Conservation (phyloP, 2,797 vertebrate species). For the Takifugu rubripes region DNA sequence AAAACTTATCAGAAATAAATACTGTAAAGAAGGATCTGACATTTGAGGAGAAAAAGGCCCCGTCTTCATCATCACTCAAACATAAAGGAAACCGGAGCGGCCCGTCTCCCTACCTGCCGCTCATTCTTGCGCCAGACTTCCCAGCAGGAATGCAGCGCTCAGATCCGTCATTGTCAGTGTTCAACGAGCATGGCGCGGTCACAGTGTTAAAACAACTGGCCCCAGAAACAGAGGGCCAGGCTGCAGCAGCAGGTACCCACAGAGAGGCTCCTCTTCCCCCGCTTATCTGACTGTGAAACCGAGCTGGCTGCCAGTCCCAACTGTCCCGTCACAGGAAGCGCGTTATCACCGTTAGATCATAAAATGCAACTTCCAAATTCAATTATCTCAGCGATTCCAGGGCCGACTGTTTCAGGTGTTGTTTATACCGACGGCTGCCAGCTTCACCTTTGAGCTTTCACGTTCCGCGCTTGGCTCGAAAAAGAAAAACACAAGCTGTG, state of each 20-base stretch:
- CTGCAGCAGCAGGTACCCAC: conserved; percentile 67
- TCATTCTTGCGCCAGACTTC: conserved; percentile 65
- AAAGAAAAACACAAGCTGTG: conserved; percentile 15
- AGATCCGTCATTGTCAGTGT: conserved; percentile 75
- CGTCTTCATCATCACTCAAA: conserved; percentile 2
- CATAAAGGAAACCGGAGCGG: conserved; percentile 42
- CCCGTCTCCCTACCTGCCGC: conserved; percentile 57
- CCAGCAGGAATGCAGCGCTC: conserved; percentile 69
- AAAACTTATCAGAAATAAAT: conserved; percentile 7
- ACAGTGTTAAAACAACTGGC: conserved; percentile 66
- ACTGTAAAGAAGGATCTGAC: conserved; percentile 4
- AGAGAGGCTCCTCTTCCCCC: conserved; percentile 52
- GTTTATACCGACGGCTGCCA: conserved; percentile 6
- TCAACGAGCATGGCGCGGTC: conserved; percentile 65
- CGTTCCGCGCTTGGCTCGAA: conserved; percentile 12
- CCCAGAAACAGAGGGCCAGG: conserved; percentile 67
- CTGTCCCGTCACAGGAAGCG: neutral
- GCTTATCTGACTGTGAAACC: conserved; percentile 44
- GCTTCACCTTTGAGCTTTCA: neutral
- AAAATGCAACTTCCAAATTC: neutral
- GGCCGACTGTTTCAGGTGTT: neutral
- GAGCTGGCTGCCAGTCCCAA: conserved; percentile 7
- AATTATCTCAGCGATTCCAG: conserved; percentile 3
- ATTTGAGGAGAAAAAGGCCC: neutral
- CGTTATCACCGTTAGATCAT: neutral